Conservation (phyloP, 92 coral and sea anemone genomes). For the Phenganax marumi region DNA sequence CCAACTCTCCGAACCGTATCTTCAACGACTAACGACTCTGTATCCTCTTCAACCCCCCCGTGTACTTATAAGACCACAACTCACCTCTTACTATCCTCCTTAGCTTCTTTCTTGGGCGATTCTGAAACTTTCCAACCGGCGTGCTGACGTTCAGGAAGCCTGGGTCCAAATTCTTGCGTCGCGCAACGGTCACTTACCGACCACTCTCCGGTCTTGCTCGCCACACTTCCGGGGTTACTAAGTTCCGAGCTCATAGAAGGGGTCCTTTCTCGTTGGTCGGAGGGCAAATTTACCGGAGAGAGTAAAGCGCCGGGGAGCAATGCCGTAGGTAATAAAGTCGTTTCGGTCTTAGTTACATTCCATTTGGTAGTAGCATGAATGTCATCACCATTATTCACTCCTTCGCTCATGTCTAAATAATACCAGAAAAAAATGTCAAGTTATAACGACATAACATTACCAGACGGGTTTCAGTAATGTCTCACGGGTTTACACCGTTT, state of each 20-base stretch:
- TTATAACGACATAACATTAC: neutral
- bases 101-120: constrained; percentile 26
- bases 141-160: constrained; percentile 94
- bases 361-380: constrained; percentile 80
- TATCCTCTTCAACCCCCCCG: neutral
- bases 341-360: constrained; percentile 72
- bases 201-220: constrained; percentile 96
- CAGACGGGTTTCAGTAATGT: too few species aligned
- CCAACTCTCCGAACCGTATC: too few species aligned
- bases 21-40: too few species aligned
- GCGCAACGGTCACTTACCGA: constrained; percentile 65
- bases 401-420: constrained; percentile 4
- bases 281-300: neutral
- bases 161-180: constrained; percentile 67
- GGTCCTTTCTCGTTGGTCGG: constrained; percentile 36
- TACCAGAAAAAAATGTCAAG: neutral
- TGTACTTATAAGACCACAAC: neutral
- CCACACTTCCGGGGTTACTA: constrained; percentile 75
- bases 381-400: constrained; percentile 17
- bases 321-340: constrained; percentile 61
- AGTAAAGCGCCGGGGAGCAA: constrained; percentile 59
- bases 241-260: constrained; percentile 75
- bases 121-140: constrained; percentile 89
- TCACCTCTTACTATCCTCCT: constrained; percentile 33
- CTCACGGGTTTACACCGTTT: too few species aligned